Evolutionary conservation across 2,888 invertebrate species (phyloP), one percentile per base, ranked within the genome.

Genomic region (Archaeoteleia sp.): DNA sequence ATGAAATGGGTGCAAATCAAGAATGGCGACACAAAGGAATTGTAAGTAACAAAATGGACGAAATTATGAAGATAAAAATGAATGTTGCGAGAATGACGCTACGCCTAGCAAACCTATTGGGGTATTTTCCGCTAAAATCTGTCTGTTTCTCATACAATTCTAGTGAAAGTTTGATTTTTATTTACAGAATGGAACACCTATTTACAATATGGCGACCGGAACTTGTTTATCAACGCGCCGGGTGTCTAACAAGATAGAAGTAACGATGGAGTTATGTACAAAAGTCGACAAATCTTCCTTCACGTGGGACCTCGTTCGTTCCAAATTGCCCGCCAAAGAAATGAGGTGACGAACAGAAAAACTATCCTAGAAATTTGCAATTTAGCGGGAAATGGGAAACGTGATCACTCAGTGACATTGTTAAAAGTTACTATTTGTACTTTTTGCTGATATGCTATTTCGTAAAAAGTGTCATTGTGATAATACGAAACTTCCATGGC

Each of bases 1-100:
- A 97, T 78, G 95, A 95, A 83, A 92, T 95, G 87, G 93, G 94
- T 7, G 95, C 94, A 0, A 90, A 93, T 71, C 98, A 98, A 86
- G 95, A 95, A 78, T 98, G 98, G 98, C 91, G 91, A 48, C 93
- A 94, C 80, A 92, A 91, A 69, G 90, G 90, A 67, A 86, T 90
- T 75, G 94, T 94, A 86, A 85, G 81, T 80, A 51, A 20, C 5
- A 20, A 20, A 20, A n/a, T 7, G 17, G 9, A 2, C 8, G 5
- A 20, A 20, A 20, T 20, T 20, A 20, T 4, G 20, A 20, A 20
- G 20, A 20, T 20, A 4, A 20, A 20, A 37, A 13, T 37, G n/a
- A 32, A n/a, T 23, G n/a, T n/a, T 17, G 6, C 15, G 7, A 23
- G n/a, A n/a, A n/a, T n/a, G n/a, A n/a, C n/a, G n/a, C n/a, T n/a